Conservation (phyloP, 2,113 vertebrate genomes). For the Psilopogon haemacephalus region DNA sequence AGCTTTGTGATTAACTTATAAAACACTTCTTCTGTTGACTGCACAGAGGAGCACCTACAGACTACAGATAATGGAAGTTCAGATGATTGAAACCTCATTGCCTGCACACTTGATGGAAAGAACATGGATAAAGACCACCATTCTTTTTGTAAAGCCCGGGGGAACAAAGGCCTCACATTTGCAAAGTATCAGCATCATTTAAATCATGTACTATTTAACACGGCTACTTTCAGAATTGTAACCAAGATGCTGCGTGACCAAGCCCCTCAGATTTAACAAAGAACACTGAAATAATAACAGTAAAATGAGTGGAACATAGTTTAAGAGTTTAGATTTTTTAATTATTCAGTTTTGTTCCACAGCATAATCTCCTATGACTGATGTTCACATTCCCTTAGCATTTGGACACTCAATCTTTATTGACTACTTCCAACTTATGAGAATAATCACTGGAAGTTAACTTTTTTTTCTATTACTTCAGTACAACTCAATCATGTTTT, state of each 20-base stretch:
- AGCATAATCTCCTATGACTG: not conserved
- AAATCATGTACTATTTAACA: not conserved
- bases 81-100: not conserved
- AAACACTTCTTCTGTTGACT: not conserved
- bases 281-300: not conserved
- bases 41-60: not conserved
- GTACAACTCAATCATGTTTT: not conserved
- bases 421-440: not conserved
- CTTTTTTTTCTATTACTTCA: not conserved
- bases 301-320: not conserved
- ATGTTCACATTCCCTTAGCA: rapidly evolving
- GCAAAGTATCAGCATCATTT: not conserved
- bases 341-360: not conserved
- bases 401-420: not conserved
- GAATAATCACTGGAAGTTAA: not conserved
- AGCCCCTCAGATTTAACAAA: not conserved
- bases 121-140: not conserved
- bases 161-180: not conserved
- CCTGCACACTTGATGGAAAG: not conserved
- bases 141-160: not conserved
- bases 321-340: not conserved
- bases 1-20: not conserved
- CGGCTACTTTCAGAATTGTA: not conserved
- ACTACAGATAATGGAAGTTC: not conserved
- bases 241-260: not conserved